These are phyloP conservation scores for Carposina sasakii DNA, from an alignment of 1,140 invertebrate genomes.

Conservation along the genomic window DNA sequence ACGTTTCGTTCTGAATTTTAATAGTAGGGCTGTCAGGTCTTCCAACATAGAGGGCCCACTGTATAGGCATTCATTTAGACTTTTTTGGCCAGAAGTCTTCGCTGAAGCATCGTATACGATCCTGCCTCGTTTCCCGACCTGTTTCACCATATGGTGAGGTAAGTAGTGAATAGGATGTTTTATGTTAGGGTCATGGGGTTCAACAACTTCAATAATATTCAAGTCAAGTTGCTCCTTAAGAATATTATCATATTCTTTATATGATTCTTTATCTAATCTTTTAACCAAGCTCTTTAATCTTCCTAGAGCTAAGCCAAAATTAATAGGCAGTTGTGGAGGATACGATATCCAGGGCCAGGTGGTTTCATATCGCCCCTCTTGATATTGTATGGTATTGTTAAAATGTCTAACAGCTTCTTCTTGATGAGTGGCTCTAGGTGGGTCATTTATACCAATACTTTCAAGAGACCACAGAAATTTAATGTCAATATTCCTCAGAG, in stretches of 20 bases:
- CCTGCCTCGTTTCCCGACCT: background rate
- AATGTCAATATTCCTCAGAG: constrained; percentile 6
- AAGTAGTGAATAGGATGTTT: constrained; percentile 7
- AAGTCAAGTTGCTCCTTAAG: constrained; percentile 3
- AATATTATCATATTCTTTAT: constrained; percentile 1
- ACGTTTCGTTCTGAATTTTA: constrained; percentile 7
- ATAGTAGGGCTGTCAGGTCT: constrained; percentile 5
- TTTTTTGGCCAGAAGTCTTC: background rate
- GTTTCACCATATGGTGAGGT: constrained; percentile 1
- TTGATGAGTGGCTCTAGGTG: constrained; percentile 7
- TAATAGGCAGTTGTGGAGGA: constrained; percentile 6
- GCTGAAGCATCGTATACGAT: constrained; percentile 14
- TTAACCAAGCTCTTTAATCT: constrained; percentile 4
- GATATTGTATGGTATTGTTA: constrained; percentile 2
- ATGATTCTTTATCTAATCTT: background rate
- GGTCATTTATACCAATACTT: constrained; percentile 10
- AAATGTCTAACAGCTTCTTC: constrained; percentile 15
- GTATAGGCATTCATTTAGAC: constrained; percentile 12
- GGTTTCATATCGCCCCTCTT: constrained; percentile 1
- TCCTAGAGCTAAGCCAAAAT: constrained; percentile 11
- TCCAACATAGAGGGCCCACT: constrained; percentile 5
- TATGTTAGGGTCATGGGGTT: background rate
- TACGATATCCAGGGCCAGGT: constrained; percentile 14
- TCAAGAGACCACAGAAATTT: constrained; percentile 12
- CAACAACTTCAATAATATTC: constrained; percentile 4